Percentiles rank a stretch among this genome's conserved stretches.
phyloP scores from a whole-genome alignment of 2,797 vertebrate genomes.

The Florisuga fusca region DNA sequence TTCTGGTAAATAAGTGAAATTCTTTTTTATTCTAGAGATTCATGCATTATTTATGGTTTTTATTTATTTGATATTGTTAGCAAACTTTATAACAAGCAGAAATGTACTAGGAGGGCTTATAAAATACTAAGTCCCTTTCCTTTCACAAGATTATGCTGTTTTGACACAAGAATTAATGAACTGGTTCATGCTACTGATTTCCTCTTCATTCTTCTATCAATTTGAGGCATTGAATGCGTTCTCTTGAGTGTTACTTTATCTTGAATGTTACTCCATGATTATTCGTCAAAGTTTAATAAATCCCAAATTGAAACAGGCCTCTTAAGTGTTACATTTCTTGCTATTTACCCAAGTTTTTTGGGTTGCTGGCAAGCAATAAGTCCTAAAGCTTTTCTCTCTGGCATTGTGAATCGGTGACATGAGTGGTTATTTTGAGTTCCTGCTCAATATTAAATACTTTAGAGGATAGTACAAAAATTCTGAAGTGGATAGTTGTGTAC shows the following conservation, averaged over 20 bases:
- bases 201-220: neutral
- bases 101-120: neutral
- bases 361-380: neutral
- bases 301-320: neutral
- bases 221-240: neutral
- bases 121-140: neutral
- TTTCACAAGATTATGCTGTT: neutral
- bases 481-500: neutral
- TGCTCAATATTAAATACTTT: constrained; percentile 6
- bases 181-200: neutral
- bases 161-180: neutral
- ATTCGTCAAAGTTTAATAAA: constrained; percentile 26
- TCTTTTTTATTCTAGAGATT: neutral
- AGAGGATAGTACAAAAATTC: neutral
- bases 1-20: neutral
- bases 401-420: neutral
- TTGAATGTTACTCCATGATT: neutral
- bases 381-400: neutral
- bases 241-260: neutral
- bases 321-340: constrained; percentile 2
- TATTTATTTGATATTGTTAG: neutral
- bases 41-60: neutral
- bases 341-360: neutral
- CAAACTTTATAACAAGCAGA: neutral
- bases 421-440: neutral